These are phyloP conservation scores for Tinamus major DNA, from an alignment of 2,797 vertebrate genomes.

Conservation along the genomic window DNA sequence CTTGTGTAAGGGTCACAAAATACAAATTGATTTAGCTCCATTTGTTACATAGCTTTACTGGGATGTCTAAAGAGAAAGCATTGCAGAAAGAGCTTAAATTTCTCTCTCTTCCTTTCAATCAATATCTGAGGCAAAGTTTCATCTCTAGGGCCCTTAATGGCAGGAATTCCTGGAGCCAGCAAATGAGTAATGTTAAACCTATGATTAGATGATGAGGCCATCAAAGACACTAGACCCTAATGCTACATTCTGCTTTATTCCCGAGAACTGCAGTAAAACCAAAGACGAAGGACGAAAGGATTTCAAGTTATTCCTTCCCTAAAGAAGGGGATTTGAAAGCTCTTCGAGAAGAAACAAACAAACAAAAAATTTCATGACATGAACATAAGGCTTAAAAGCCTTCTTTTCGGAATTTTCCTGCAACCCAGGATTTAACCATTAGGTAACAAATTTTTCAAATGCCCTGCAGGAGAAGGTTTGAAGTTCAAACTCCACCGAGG, in stretches of 20 bases:
- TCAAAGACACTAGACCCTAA: conserved; percentile 84
- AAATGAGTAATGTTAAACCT: conserved; percentile 95
- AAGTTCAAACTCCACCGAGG: conserved; percentile 78
- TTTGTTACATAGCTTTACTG: conserved; percentile 73
- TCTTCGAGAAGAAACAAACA: conserved; percentile 4
- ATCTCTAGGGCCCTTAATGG: conserved; percentile 94
- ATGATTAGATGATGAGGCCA: conserved; percentile 87
- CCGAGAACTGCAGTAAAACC: conserved; percentile 86
- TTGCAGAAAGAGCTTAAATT: conserved; percentile 85
- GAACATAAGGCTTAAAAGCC: conserved; percentile 56
- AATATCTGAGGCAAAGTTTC: conserved; percentile 95
- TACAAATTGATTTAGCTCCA: conserved; percentile 67
- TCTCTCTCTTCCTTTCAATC: conserved; percentile 90
- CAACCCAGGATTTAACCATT: conserved; percentile 74
- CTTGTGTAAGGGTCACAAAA: conserved; percentile 32
- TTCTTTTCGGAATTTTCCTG: conserved; percentile 66
- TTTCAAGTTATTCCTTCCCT: conserved; percentile 63
- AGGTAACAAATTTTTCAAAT: conserved; percentile 77
- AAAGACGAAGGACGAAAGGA: conserved; percentile 76
- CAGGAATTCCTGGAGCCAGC: conserved; percentile 92
- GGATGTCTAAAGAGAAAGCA: conserved; percentile 77
- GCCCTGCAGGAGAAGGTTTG: conserved; percentile 75
- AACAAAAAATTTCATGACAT: conserved; percentile 37
- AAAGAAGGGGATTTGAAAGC: conserved; percentile 75
- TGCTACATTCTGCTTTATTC: conserved; percentile 82